Evolutionary conservation across 92 coral and sea anemone species (phyloP).

Genomic region (Bergia sp.): DNA sequence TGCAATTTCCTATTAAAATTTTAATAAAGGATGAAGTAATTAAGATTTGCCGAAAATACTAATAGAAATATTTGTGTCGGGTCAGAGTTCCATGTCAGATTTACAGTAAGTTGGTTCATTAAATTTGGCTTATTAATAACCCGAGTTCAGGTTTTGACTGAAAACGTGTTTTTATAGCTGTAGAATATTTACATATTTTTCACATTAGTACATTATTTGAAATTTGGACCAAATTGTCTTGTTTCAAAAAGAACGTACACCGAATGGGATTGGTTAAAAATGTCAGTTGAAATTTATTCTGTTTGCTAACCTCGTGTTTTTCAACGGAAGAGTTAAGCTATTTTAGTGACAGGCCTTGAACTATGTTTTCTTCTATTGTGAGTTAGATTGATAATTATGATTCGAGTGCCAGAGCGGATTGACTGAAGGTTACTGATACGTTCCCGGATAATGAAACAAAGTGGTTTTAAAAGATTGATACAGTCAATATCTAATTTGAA

Average conservation of each 20-base stretch:
- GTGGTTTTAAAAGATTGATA: not conserved
- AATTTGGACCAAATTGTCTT: not conserved
- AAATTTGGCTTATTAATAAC: not conserved
- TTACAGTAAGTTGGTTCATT: not conserved
- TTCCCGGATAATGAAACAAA: not conserved
- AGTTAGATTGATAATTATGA: not conserved
- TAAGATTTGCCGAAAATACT: not conserved
- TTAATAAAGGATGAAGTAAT: not conserved
- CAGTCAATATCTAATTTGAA: conserved; percentile 4
- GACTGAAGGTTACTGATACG: not conserved
- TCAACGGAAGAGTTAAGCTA: not conserved
- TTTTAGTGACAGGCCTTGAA: not conserved
- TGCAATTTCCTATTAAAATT: not conserved
- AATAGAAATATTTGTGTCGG: not conserved
- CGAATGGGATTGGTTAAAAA: conserved; percentile 29
- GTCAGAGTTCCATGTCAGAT: not conserved
- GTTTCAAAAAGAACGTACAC: not conserved
- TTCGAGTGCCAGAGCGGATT: not conserved
- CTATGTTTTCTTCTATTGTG: not conserved
- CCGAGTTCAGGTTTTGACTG: not conserved
- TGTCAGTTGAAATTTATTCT: not conserved
- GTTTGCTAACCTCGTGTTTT: conserved; percentile 21
- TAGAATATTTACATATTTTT: not conserved
- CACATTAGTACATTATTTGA: not conserved
- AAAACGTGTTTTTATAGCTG: not conserved